phyloP scores from a whole-genome alignment of 2,113 vertebrate genomes.

The Dipodomys stephensi region DNA sequence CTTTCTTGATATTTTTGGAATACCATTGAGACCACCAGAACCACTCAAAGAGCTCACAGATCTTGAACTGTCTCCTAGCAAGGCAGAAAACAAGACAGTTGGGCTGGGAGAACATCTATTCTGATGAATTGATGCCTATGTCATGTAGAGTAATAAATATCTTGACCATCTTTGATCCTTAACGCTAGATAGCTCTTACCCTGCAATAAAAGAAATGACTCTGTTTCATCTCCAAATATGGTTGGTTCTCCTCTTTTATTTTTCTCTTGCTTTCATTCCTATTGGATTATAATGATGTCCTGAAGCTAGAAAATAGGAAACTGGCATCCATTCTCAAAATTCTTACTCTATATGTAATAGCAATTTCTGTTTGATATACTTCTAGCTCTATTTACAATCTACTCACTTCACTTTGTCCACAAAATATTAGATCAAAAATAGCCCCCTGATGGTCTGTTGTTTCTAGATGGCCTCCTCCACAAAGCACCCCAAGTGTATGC shows the following conservation, averaged over 20 bases:
- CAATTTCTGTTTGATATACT: background rate
- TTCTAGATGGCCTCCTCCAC: background rate
- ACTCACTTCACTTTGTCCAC: background rate
- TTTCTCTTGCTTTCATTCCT: background rate
- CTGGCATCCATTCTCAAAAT: background rate
- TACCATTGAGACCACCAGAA: background rate
- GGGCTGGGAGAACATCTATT: no score
- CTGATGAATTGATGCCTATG: background rate
- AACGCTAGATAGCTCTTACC: background rate
- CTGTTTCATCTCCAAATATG: background rate
- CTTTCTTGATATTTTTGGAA: background rate
- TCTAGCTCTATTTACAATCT: background rate
- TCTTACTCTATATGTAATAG: no score
- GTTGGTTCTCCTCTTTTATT: background rate
- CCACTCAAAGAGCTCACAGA: background rate
- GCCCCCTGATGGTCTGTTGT: background rate
- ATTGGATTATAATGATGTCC: background rate
- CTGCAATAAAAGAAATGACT: background rate
- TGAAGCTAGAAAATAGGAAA: background rate
- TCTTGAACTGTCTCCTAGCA: background rate
- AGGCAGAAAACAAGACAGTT: background rate
- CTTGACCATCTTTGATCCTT: no score
- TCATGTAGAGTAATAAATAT: background rate
- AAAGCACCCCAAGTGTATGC: background rate
- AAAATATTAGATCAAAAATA: constrained; percentile 2